Base-by-base conservation (phyloP, 23 tunicate genomes). In the Styela clava region DNA sequence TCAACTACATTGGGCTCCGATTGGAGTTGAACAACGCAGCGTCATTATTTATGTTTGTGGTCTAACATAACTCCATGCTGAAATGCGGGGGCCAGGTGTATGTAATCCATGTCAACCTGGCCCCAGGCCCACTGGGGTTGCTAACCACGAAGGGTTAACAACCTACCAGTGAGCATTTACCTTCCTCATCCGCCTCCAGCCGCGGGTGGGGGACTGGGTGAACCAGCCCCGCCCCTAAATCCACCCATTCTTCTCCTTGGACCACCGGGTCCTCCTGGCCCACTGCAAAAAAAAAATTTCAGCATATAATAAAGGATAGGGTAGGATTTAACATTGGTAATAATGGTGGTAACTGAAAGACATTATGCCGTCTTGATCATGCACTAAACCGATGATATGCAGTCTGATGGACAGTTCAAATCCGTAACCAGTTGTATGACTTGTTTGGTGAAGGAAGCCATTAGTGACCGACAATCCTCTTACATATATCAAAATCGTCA, bases 101-200 rank as follows among this genome's bases (percentile, higher is more conserved):
- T n/a, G n/a, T n/a, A n/a, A n/a, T n/a, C n/a, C n/a, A n/a, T n/a
- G 56, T 44, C 56, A 44, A 7, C 56, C 56, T 44, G 56, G 56
- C 12, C 56, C 56, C 12, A 5, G 56, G 56, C 56, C 12, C 56
- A 44, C 56, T 44, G 56, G 56, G 56, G 56, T 12, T 65, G 70
- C 70, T 65, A 7, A 25, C 31, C 7, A 65, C 5, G 30, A 16
- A 25, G 9, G 16, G 71, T 16, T 25, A 65, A 16, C 71, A 65
- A 7, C 31, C 71, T 28, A 21, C 77, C 21, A 76, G 37, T 74
- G 88, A 83, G 97, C 97, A 35, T 91, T 91, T 91, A 91, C 73
- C 97, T 83, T 0, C 97, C 97, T 91, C 97, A 91, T 82, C 97
- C 95, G 33, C 97, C 97, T 28, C 97, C 97, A 25, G 87, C 97